Evolutionary conservation across 2,797 vertebrate species (phyloP).

Genomic region (Chlorospingus semifuscus): DNA sequence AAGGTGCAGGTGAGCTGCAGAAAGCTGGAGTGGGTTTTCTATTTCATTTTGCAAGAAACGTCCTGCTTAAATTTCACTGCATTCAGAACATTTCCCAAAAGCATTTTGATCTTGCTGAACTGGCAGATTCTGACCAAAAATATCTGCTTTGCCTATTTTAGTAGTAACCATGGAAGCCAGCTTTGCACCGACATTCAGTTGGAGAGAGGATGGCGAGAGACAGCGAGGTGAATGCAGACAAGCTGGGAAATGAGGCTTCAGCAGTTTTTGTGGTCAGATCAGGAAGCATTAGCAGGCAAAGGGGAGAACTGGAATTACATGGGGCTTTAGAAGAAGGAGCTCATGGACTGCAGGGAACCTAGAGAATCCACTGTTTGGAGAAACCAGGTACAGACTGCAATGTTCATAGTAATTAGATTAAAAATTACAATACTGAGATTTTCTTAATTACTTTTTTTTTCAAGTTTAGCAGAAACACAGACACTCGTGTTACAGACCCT

Average conservation of each 20-base stretch:
- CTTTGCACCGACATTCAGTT: background rate
- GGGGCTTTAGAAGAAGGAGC: background rate
- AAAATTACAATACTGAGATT: background rate
- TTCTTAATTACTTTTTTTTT: background rate
- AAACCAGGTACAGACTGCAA: background rate
- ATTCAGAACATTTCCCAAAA: slow-evolving; percentile 35
- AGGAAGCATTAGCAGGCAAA: background rate
- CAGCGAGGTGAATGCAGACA: slow-evolving; percentile 6
- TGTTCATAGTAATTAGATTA: background rate
- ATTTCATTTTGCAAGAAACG: background rate
- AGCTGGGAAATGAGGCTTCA: background rate
- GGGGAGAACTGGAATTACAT: background rate
- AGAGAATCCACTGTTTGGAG: background rate
- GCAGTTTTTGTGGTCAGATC: background rate
- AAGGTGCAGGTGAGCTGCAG: background rate
- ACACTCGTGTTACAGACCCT: background rate
- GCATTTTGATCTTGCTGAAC: slow-evolving; percentile 56
- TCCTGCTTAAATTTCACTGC: background rate
- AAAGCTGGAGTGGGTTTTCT: background rate
- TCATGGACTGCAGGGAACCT: background rate
- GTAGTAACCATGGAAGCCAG: slow-evolving; percentile 64
- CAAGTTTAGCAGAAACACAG: background rate
- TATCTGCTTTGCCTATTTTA: slow-evolving; percentile 58
- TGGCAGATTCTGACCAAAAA: slow-evolving; percentile 60
- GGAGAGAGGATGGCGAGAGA: background rate